These are phyloP conservation scores for Drosophila setifemur DNA, from an alignment of 1,140 invertebrate genomes.

Conservation along the genomic window DNA sequence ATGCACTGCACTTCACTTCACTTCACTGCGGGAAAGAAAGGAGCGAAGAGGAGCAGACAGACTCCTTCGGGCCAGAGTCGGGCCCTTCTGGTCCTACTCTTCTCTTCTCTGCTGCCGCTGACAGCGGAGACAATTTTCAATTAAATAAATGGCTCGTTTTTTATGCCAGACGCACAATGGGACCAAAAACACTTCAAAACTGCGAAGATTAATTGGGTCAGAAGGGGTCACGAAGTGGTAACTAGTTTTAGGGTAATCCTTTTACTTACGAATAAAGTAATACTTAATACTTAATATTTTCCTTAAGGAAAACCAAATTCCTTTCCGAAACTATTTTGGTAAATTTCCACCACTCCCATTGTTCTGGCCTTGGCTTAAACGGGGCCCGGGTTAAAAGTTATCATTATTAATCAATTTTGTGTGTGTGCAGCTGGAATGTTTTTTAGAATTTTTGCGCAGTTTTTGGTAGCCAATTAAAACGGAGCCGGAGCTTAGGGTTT, in stretches of 20 bases:
- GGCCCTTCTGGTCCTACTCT: conserved; percentile 25
- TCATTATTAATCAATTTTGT: conserved; percentile 51
- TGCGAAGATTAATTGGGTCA: conserved; percentile 23
- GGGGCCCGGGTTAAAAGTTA: conserved; percentile 18
- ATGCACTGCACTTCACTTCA: conserved; percentile 6
- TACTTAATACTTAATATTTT: no score
- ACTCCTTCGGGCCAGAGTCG: conserved; percentile 9
- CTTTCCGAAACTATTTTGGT: no score
- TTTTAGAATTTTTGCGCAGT: conserved; percentile 16
- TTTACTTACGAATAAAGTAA: not conserved
- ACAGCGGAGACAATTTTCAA: conserved; percentile 77
- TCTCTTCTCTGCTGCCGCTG: conserved; percentile 48
- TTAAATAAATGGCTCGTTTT: conserved; percentile 74
- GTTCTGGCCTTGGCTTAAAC: not conserved
- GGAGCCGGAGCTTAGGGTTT: not conserved
- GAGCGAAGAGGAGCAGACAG: conserved; percentile 7
- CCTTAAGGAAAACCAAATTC: no score
- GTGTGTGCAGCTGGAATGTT: conserved; percentile 31
- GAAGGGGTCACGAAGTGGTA: not conserved
- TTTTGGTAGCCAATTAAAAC: conserved; percentile 21
- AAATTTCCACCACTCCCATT: no score
- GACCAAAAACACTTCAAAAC: conserved; percentile 17
- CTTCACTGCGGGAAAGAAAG: not conserved
- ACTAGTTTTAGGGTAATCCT: not conserved
- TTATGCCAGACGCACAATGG: conserved; percentile 59